A percentile compares a stretch with the other conserved stretches of the same genome.
Conservation (phyloP, 1,140 invertebrate species). For the Ceratina japonica region DNA sequence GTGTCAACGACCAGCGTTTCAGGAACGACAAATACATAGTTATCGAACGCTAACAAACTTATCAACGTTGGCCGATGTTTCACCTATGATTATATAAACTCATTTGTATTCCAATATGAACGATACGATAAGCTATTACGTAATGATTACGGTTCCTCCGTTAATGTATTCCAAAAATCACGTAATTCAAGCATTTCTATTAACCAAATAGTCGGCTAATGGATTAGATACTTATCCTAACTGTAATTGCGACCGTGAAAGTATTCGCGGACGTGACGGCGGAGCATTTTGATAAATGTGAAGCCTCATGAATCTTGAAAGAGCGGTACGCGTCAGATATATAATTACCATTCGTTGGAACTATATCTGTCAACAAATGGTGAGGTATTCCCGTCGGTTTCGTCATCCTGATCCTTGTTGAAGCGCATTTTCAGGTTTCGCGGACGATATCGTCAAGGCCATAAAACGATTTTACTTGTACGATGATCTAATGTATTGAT, state of each 20-base stretch:
- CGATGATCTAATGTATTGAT: too few species aligned
- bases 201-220: not conserved
- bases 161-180: too few species aligned
- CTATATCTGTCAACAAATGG: conserved; percentile 26
- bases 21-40: not conserved
- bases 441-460: conserved; percentile 1
- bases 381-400: conserved; percentile 17
- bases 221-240: not conserved
- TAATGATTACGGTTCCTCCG: not conserved
- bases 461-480: not conserved
- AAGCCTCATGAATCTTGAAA: conserved; percentile 12
- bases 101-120: not conserved
- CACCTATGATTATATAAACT: not conserved
- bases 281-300: not conserved
- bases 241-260: conserved; percentile 14
- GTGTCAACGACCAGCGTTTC: conserved; percentile 29
- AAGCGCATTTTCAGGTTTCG: not conserved
- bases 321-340: conserved; percentile 18
- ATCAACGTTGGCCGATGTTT: conserved; percentile 2
- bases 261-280: not conserved
- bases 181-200: too few species aligned
- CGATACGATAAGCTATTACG: not conserved
- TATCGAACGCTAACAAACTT: conserved; percentile 20
- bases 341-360: conserved; percentile 24
- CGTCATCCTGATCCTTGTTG: conserved; percentile 14